Evolutionary conservation across 30 jellyfish, hydroid and myxozoan species (phyloP).

Genomic region (Aurelia aurita complex sp. Pacific): DNA sequence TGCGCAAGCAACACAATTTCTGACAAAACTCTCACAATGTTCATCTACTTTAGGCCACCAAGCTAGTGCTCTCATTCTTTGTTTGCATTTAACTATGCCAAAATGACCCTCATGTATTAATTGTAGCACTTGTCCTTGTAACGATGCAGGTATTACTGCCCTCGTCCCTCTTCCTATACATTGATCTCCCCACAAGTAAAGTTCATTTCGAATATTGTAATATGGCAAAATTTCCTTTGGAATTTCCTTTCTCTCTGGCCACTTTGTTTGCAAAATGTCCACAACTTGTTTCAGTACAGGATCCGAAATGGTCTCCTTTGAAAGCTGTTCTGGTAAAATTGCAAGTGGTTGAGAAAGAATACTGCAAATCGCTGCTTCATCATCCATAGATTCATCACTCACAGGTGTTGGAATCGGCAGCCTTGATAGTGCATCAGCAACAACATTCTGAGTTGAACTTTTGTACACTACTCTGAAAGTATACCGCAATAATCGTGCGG

Average conservation of each 20-base stretch:
- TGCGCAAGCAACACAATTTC: constrained; percentile 16
- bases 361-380: too few relatives aligned
- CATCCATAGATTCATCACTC: too few relatives aligned
- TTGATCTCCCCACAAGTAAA: constrained; percentile 40
- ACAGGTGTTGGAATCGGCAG: too few relatives aligned
- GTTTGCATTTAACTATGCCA: too few relatives aligned
- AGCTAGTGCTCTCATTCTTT: neutral
- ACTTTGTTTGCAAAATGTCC: constrained; percentile 22
- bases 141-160: neutral
- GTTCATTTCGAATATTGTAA: constrained; percentile 13
- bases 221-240: constrained; percentile 32
- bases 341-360: too few relatives aligned
- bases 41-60: neutral
- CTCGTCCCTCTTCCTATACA: constrained; percentile 33
- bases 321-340: too few relatives aligned
- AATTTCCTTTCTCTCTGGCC: constrained; percentile 34
- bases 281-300: neutral
- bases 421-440: constrained; percentile 10
- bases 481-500: constrained; percentile 18
- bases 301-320: too few relatives aligned
- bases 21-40: constrained; percentile 19
- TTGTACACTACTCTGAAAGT: constrained; percentile 23
- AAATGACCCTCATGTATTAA: neutral
- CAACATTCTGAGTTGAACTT: constrained; percentile 34
- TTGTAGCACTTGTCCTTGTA: neutral